phyloP scores from a whole-genome alignment of 2,888 invertebrate species.

The Leucoma salicis region DNA sequence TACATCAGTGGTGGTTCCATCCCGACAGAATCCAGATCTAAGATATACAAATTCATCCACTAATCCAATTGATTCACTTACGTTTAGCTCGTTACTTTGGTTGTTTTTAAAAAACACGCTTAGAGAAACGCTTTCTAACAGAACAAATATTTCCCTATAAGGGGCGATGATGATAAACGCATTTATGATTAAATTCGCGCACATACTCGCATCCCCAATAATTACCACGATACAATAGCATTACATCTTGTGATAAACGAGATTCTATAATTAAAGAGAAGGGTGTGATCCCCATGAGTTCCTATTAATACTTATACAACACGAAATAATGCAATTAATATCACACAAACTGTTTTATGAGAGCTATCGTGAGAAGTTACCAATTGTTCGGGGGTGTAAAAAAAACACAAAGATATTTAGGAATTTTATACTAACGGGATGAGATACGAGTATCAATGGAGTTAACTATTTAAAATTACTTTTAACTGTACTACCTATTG shows the following conservation, averaged over 20 bases:
- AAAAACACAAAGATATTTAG: conserved; percentile 48
- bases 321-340: conserved; percentile 79
- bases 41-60: no score
- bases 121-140: no score
- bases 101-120: no score
- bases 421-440: conserved; percentile 15
- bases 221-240: conserved; percentile 49
- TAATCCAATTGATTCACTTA: no score
- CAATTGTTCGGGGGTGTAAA: conserved; percentile 67
- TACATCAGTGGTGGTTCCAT: no score
- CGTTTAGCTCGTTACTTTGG: no score
- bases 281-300: conserved; percentile 59
- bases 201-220: conserved; percentile 30
- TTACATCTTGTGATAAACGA: conserved; percentile 67
- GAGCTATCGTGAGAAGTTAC: conserved; percentile 66
- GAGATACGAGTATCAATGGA: no score
- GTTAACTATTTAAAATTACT: no score
- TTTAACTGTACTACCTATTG: no score
- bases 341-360: conserved; percentile 66
- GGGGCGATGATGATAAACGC: neutral
- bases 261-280: conserved; percentile 71
- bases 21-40: no score
- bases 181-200: neutral
- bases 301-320: conserved; percentile 72
- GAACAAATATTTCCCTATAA: no score